These are phyloP conservation scores for Oncorhynchus nerka DNA, from an alignment of 2,113 vertebrate genomes.

Conservation along the genomic window DNA sequence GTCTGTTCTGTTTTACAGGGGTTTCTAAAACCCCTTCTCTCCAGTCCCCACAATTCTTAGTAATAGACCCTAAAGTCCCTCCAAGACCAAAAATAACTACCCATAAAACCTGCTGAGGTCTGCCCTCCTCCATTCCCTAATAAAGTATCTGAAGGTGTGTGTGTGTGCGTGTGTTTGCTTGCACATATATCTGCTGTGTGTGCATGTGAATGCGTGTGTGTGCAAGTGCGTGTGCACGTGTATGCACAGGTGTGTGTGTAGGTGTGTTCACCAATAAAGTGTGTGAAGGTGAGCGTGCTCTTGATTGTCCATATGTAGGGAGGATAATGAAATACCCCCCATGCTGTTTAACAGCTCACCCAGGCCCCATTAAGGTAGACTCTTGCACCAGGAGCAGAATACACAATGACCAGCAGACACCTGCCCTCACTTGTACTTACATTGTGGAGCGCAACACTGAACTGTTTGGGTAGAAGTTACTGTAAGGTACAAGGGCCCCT, in stretches of 20 bases:
- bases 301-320: slow-evolving; percentile 55
- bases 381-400: not conserved
- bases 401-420: slow-evolving; percentile 12
- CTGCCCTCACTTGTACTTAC: not conserved
- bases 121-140: not conserved
- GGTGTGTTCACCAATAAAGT: not conserved
- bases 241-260: no score
- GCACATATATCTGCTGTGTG: no score
- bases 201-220: no score
- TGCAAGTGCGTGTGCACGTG: no score
- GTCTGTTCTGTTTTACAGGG: no score
- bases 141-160: slow-evolving; percentile 55
- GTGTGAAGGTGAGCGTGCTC: slow-evolving; percentile 63
- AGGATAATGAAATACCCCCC: slow-evolving; percentile 55
- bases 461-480: no score
- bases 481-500: no score
- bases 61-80: not conserved
- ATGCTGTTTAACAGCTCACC: slow-evolving; percentile 58
- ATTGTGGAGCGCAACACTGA: no score
- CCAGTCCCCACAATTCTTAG: not conserved
- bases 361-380: slow-evolving; percentile 41
- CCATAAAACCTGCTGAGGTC: slow-evolving; percentile 21
- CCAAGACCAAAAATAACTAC: not conserved
- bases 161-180: slow-evolving; percentile 7
- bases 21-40: not conserved